These are phyloP conservation scores for Chrysodeixis includens DNA, from an alignment of 2,888 invertebrate species.

Conservation along the genomic window DNA sequence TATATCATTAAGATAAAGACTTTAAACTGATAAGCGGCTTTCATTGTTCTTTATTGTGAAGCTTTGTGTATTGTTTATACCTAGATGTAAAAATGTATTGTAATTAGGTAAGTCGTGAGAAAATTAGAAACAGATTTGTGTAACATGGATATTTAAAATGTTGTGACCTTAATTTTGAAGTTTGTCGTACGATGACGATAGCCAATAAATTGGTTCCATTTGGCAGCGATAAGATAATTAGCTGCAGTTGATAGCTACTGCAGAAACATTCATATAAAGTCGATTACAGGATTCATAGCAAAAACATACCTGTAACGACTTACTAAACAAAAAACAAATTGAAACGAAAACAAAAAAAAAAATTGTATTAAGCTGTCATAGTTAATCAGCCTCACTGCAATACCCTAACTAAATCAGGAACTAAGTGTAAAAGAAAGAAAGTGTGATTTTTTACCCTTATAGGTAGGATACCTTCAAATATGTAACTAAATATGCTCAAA, in stretches of 20 bases:
- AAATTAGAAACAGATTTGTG: background rate
- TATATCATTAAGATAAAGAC: constrained; percentile 46
- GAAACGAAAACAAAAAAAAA: background rate
- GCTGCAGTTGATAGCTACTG: constrained; percentile 26
- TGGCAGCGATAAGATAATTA: constrained; percentile 30
- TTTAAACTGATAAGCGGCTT: constrained; percentile 41
- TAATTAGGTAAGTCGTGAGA: constrained; percentile 42
- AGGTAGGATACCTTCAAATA: too few relatives aligned
- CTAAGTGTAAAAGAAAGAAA: background rate
- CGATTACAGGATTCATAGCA: background rate
- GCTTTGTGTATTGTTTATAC: constrained; percentile 46
- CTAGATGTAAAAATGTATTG: constrained; percentile 15
- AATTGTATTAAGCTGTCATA: too few relatives aligned
- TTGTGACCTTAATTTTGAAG: background rate
- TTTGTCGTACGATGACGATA: constrained; percentile 8
- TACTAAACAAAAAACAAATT: background rate
- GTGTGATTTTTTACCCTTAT: too few relatives aligned
- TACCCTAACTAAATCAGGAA: too few relatives aligned
- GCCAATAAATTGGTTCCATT: constrained; percentile 14
- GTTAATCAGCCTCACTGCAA: too few relatives aligned
- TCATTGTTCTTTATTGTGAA: constrained; percentile 49
- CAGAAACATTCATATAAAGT: constrained; percentile 11
- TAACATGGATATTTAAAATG: background rate
- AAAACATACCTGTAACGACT: background rate
- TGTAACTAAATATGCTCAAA: too few relatives aligned